Evolutionary conservation across 1,140 invertebrate genomes (phyloP).

Genomic region (Subanguina moxae): DNA sequence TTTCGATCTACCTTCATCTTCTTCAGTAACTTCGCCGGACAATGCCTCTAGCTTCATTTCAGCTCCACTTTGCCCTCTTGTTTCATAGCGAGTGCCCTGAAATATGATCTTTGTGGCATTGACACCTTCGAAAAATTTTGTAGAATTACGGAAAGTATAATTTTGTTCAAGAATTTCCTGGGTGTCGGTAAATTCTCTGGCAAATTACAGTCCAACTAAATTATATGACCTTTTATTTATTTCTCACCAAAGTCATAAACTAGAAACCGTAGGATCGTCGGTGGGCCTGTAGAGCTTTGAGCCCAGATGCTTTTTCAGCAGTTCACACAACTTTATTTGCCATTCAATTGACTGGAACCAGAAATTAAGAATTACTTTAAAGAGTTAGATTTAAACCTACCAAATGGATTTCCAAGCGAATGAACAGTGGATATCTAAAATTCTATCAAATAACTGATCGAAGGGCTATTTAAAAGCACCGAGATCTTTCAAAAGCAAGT

Average conservation of each 20-base stretch:
- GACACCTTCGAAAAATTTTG: not conserved
- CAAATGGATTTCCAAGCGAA: conserved; percentile 50
- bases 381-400: too few species aligned
- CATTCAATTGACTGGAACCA: conserved; percentile 39
- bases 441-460: not conserved
- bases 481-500: conserved; percentile 65
- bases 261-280: conserved; percentile 31
- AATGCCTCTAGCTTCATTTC: conserved; percentile 30
- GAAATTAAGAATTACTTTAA: too few species aligned
- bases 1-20: conserved; percentile 34
- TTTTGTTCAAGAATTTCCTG: conserved; percentile 53
- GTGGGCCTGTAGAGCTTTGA: conserved; percentile 43
- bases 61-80: conserved; percentile 4
- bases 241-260: too few species aligned
- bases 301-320: conserved; percentile 43
- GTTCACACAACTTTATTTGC: conserved; percentile 40
- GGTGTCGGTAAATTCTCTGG: conserved; percentile 50
- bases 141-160: conserved; percentile 48
- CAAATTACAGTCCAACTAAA: conserved; percentile 48
- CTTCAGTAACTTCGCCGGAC: conserved; percentile 41
- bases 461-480: conserved; percentile 10
- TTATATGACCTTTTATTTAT: too few species aligned
- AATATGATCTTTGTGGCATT: not conserved
- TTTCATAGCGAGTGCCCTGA: conserved; percentile 31
- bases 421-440: conserved; percentile 51